Evolutionary conservation across 1,140 invertebrate genomes (phyloP).

Genomic region (Drosophila santomea): DNA sequence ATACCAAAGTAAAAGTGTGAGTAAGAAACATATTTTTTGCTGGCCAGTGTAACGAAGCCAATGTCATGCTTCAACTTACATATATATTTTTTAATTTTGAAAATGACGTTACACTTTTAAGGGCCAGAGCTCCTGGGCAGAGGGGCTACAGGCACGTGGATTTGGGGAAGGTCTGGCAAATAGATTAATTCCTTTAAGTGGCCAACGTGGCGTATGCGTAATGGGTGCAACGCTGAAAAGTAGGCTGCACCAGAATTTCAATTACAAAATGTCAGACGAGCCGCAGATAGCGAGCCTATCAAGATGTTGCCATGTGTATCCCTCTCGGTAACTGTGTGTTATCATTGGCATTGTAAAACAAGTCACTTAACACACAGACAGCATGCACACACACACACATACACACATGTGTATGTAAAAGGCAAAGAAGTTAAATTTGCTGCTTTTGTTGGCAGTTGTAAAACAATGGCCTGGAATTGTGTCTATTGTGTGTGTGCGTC

Average conservation of each 20-base stretch:
- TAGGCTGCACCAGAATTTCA: constrained; percentile 73
- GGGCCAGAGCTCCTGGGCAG: not conserved
- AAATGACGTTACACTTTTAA: constrained; percentile 56
- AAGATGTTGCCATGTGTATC: constrained; percentile 51
- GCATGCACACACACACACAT: not conserved
- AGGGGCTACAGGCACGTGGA: not conserved
- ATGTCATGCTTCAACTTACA: constrained; percentile 51
- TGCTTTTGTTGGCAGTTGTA: constrained; percentile 76
- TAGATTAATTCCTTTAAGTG: constrained; percentile 78
- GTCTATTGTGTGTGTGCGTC: constrained; percentile 33
- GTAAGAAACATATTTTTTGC: not conserved
- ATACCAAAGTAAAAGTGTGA: too few relatives aligned
- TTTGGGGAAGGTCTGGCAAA: constrained; percentile 32
- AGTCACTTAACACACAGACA: constrained; percentile 72
- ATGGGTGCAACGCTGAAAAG: constrained; percentile 39
- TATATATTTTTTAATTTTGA: constrained; percentile 62
- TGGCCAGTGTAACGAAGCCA: constrained; percentile 56
- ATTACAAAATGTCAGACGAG: constrained; percentile 75
- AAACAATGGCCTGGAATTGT: constrained; percentile 76
- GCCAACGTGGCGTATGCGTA: constrained; percentile 65
- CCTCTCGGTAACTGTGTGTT: constrained; percentile 28
- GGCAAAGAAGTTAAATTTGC: constrained; percentile 75
- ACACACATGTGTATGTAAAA: constrained; percentile 1
- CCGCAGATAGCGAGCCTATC: constrained; percentile 68
- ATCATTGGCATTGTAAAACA: constrained; percentile 81